A percentile compares a stretch with the other conserved stretches of the same genome.
These are phyloP conservation scores for Semibalanus balanoides DNA, from an alignment of 1,140 invertebrate genomes.

Conservation along the genomic window DNA sequence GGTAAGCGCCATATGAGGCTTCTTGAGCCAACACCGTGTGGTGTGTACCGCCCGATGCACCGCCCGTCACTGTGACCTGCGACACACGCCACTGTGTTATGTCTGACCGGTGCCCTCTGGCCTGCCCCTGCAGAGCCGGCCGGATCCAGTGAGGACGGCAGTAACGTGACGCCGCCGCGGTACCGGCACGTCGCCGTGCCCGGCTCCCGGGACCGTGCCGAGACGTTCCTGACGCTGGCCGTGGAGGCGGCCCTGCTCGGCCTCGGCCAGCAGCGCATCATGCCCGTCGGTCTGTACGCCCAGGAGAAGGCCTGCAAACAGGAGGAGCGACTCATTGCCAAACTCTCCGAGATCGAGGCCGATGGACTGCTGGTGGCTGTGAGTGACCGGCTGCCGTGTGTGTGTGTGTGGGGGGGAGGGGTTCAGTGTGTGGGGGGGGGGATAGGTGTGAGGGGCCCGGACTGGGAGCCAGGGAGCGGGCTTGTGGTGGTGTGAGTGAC, in stretches of 20 bases:
- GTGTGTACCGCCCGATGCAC: too few relatives aligned
- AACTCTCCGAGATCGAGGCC: slow-evolving; percentile 57
- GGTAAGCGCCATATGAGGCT: too few relatives aligned
- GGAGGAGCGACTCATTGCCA: slow-evolving; percentile 58
- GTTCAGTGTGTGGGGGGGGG: too few relatives aligned
- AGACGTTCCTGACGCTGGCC: slow-evolving; percentile 62
- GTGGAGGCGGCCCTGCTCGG: slow-evolving; percentile 48
- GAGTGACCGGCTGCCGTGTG: not conserved
- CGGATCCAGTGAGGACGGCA: slow-evolving; percentile 32
- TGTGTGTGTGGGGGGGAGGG: too few relatives aligned
- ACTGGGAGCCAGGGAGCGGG: too few relatives aligned
- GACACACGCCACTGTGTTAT: too few relatives aligned
- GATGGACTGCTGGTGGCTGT: slow-evolving; percentile 49
- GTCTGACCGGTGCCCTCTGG: too few relatives aligned
- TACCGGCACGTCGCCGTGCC: slow-evolving; percentile 59
- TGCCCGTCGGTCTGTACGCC: slow-evolving; percentile 61
- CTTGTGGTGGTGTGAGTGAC: too few relatives aligned
- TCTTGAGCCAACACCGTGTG: too few relatives aligned
- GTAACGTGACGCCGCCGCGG: slow-evolving; percentile 37
- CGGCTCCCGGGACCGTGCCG: slow-evolving; percentile 46
- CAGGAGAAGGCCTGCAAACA: slow-evolving; percentile 59
- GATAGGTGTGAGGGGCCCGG: too few relatives aligned
- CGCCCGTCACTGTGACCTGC: too few relatives aligned
- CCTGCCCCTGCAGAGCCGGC: not conserved
- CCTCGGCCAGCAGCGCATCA: slow-evolving; percentile 57